Evolutionary conservation across 2,888 invertebrate species (phyloP).

Genomic region (Ariolimax columbianus): DNA sequence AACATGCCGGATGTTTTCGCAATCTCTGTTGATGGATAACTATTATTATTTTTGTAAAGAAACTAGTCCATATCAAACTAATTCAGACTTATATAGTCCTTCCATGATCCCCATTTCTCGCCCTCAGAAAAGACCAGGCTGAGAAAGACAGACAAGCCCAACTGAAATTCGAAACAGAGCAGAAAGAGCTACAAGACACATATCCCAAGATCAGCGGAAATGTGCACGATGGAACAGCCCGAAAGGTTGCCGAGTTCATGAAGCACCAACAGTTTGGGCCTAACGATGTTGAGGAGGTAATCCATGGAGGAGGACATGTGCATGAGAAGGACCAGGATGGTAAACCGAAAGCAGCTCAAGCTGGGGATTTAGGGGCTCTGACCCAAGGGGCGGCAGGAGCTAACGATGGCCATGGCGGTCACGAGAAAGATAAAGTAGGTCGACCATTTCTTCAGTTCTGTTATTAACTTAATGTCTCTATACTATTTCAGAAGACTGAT

Average conservation of each 20-base stretch:
- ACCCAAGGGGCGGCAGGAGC: constrained; percentile 28
- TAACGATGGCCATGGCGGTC: not conserved
- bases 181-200: not conserved
- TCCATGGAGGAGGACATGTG: constrained; percentile 42
- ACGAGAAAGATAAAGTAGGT: constrained; percentile 1
- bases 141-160: not conserved
- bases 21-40: too few species aligned
- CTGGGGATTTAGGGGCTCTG: constrained; percentile 14
- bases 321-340: constrained; percentile 19
- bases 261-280: constrained; percentile 31
- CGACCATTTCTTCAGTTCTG: too few species aligned
- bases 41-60: too few species aligned
- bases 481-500: too few species aligned
- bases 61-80: too few species aligned
- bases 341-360: not conserved
- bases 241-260: constrained; percentile 39
- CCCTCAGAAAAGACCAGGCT: too few species aligned
- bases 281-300: constrained; percentile 9
- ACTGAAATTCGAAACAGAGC: not conserved
- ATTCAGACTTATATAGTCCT: too few species aligned
- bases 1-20: too few species aligned
- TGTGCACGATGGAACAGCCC: constrained; percentile 24
- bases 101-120: too few species aligned
- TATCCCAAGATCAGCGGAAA: constrained; percentile 12
- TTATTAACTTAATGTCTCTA: too few species aligned